A percentile compares a stretch with the other conserved stretches of the same genome.
phyloP scores from a whole-genome alignment of 2,888 invertebrate species.

The Andrena bucephala region DNA sequence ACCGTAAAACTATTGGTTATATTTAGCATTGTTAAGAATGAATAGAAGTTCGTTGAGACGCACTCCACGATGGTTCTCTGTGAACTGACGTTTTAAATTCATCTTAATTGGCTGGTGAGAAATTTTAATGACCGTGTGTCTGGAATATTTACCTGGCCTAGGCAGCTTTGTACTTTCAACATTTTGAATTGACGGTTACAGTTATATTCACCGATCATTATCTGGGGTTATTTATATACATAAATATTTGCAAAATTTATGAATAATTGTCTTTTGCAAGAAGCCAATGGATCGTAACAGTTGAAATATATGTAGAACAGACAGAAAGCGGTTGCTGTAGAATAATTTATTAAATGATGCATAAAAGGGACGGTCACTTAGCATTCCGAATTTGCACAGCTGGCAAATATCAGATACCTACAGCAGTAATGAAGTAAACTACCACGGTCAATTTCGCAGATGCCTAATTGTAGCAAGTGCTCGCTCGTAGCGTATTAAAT shows the following conservation, averaged over 20 bases:
- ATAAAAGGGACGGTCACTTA: conserved; percentile 2
- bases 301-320: no score
- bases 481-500: conserved; percentile 21
- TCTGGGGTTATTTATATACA: conserved; percentile 10
- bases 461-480: conserved; percentile 24
- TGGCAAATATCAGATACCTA: conserved; percentile 32
- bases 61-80: conserved; percentile 22
- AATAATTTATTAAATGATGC: conserved; percentile 14
- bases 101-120: neutral
- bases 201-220: neutral
- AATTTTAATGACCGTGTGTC: neutral
- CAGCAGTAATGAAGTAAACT: conserved; percentile 6
- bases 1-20: conserved; percentile 68
- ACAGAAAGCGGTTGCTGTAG: neutral
- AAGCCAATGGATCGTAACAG: neutral
- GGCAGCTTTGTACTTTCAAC: neutral
- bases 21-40: conserved; percentile 62
- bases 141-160: conserved; percentile 14
- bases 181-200: conserved; percentile 7
- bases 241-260: no score
- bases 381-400: conserved; percentile 24
- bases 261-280: no score
- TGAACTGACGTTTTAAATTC: neutral
- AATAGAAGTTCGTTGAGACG: conserved; percentile 59
- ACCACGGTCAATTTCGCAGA: conserved; percentile 14